Conservation (phyloP, 2,113 vertebrate species). For the Hippocampus mohnikei region DNA sequence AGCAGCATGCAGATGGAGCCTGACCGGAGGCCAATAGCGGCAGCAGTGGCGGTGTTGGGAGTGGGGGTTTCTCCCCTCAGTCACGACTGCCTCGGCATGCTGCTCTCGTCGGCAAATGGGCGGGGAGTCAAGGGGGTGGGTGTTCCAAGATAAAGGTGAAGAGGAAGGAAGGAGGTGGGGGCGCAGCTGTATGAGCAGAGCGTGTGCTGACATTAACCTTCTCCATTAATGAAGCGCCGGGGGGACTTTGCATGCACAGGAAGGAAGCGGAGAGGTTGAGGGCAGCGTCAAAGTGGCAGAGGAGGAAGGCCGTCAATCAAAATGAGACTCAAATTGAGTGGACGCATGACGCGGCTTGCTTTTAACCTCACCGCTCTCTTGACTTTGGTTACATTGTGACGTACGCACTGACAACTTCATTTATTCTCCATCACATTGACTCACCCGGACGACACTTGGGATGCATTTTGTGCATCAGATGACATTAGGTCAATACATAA, state of each 20-base stretch:
- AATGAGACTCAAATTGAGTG: conserved; percentile 64
- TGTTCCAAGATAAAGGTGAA: conserved; percentile 18
- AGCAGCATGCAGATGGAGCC: conserved; percentile 19
- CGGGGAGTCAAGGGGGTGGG: conserved; percentile 6
- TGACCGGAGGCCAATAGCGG: not conserved
- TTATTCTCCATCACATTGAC: not conserved
- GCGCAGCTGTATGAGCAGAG: conserved; percentile 30
- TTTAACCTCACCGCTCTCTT: conserved; percentile 44
- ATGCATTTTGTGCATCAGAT: not conserved
- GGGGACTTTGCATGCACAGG: conserved; percentile 54
- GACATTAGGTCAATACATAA: not conserved
- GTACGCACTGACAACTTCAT: conserved; percentile 4
- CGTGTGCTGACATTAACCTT: conserved; percentile 47
- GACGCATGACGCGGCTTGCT: conserved; percentile 58
- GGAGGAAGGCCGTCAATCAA: conserved; percentile 52
- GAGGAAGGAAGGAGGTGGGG: conserved; percentile 17
- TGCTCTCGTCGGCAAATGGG: conserved; percentile 21
- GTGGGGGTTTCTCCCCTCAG: conserved; percentile 41
- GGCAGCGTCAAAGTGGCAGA: conserved; percentile 12
- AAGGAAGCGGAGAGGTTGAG: conserved; percentile 38
- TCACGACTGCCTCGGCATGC: conserved; percentile 46
- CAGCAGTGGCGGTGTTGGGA: not conserved
- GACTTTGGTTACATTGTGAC: conserved; percentile 43
- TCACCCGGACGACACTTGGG: not conserved
- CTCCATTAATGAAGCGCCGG: conserved; percentile 51